Conservation (phyloP, 2,797 vertebrate genomes). For the Huso huso region DNA sequence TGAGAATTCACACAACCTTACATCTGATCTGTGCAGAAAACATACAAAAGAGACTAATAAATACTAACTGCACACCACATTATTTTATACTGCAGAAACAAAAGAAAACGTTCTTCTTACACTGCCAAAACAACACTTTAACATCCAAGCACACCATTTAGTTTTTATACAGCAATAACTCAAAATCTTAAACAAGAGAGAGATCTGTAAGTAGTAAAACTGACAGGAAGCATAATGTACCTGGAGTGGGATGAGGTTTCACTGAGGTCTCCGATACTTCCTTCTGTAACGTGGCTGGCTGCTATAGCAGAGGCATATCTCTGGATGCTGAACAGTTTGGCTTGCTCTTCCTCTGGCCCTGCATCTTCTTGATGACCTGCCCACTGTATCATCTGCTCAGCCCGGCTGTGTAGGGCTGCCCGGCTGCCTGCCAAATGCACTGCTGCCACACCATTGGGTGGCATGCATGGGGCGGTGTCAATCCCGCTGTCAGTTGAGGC, state of each 20-base stretch:
- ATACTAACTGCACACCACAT: no score
- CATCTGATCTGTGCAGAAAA: no score
- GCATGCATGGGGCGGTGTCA: constrained; percentile 81
- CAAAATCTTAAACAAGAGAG: no score
- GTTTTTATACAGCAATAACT: no score
- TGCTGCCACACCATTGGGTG: constrained; percentile 49
- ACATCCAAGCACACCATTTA: no score
- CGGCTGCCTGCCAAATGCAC: constrained; percentile 52
- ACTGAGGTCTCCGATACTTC: constrained; percentile 84
- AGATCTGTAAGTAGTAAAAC: constrained; percentile 24
- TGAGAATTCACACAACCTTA: no score
- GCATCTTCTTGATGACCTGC: constrained; percentile 48
- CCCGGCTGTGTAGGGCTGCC: constrained; percentile 42
- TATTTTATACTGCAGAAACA: no score
- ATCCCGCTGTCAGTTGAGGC: constrained; percentile 93
- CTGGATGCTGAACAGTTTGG: constrained; percentile 70
- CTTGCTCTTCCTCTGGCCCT: constrained; percentile 59
- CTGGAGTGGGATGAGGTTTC: constrained; percentile 89
- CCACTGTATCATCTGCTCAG: constrained; percentile 62
- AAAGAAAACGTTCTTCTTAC: no score
- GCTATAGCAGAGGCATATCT: constrained; percentile 64
- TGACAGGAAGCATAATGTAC: constrained; percentile 44
- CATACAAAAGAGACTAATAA: no score
- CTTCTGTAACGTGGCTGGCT: constrained; percentile 56
- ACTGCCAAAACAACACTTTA: no score